Base-by-base conservation (phyloP, 1,140 invertebrate genomes). In the Neodiprion fabricii region DNA sequence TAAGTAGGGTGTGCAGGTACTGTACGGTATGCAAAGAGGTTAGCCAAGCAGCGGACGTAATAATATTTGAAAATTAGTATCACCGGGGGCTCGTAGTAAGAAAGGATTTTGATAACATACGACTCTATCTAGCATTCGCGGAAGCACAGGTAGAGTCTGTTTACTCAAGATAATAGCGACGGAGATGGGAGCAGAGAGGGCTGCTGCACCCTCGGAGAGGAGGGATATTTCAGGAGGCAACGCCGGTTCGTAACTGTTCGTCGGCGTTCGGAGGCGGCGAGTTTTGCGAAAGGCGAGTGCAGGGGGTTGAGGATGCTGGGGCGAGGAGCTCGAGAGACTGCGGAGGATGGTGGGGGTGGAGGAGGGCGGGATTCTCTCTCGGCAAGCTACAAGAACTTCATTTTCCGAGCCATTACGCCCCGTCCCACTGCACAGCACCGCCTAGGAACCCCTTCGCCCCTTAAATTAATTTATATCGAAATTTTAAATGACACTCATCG, bases 401-500 rank as follows among this genome's bases (percentile, higher is more conserved):
- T 87, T 87, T 87, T 87, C 85, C 84, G 72, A 85, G 81, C 85
- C 85, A 87, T 87, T 87, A 87, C 82, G 79, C 75, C 80, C 77
- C 83, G 78, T 81, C 79, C 78, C 79, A 80, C 78, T 78, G 75
- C 76, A 71, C 72, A 76, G 11, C 11, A 12, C 72, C 68, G 77
- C 72, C 75, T 74, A 71, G 74, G 82, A 83, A 86, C 82, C 81
- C 80, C 81, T 84, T 85, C 83, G 75, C 73, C 79, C 78, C 79
- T 82, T 85, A 85, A 86, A 87, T 87, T 86, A 86, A 87, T 87
- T 86, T 86, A 85, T 84, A 85, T 86, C 83, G 82, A 86, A 86
- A 87, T 86, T 87, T 87, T 85, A 84, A 86, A 86, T 83, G 85
- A 86, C 85, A 83, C 83, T 85, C 82, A 82, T 86, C 83, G 81